Percentiles rank a stretch among this genome's conserved stretches.
These are phyloP conservation scores for Pterostichus niger DNA, from an alignment of 2,888 invertebrate genomes.

Conservation along the genomic window DNA sequence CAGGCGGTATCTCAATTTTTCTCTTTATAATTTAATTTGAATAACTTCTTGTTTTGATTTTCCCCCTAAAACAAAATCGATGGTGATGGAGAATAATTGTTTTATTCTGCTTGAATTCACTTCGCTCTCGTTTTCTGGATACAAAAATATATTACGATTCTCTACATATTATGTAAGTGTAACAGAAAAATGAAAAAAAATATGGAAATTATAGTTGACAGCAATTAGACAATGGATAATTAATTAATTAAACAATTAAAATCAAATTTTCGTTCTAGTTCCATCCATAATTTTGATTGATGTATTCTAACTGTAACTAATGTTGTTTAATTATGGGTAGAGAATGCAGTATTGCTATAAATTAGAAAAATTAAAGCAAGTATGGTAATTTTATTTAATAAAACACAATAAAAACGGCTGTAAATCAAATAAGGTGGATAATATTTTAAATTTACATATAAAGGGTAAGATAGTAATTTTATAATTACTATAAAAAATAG, in stretches of 20 bases:
- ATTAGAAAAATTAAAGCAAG: slow-evolving; percentile 12
- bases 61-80: too few relatives aligned
- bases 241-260: slow-evolving; percentile 25
- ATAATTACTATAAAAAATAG: slow-evolving; percentile 19
- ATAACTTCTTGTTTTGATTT: too few relatives aligned
- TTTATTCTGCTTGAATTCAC: too few relatives aligned
- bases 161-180: too few relatives aligned
- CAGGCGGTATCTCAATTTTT: too few relatives aligned
- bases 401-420: slow-evolving; percentile 22
- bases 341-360: slow-evolving; percentile 9
- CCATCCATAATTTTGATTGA: slow-evolving; percentile 22
- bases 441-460: slow-evolving; percentile 36
- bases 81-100: too few relatives aligned
- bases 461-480: slow-evolving; percentile 24
- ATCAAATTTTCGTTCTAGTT: slow-evolving; percentile 13
- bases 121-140: too few relatives aligned
- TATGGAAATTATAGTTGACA: neutral
- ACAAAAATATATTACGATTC: too few relatives aligned
- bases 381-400: slow-evolving; percentile 34
- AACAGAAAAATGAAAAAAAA: neutral
- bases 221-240: neutral
- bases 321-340: slow-evolving; percentile 11
- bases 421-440: slow-evolving; percentile 35
- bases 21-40: too few relatives aligned
- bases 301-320: neutral